phyloP scores from a whole-genome alignment of 2,888 invertebrate species.

The Monopis laevigella region DNA sequence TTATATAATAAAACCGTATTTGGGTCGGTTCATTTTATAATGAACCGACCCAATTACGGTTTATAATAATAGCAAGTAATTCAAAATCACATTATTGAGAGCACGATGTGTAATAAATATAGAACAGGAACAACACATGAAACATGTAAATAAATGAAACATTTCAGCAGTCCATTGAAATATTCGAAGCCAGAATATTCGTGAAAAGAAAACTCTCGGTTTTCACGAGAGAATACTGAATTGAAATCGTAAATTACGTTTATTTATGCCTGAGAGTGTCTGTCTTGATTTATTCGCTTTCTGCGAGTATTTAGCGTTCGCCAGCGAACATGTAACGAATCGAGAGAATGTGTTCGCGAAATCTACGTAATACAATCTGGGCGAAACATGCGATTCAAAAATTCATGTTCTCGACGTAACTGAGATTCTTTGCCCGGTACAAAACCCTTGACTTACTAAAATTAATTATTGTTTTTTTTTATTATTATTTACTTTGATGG shows the following conservation, averaged over 20 bases:
- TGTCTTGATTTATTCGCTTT: conserved; percentile 43
- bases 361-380: background rate
- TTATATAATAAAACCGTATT: too few species aligned
- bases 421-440: too few species aligned
- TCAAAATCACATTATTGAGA: too few species aligned
- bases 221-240: conserved; percentile 32
- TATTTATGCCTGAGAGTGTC: conserved; percentile 41
- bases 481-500: too few species aligned
- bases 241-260: conserved; percentile 43
- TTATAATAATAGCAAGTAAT: too few species aligned
- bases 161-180: conserved; percentile 8
- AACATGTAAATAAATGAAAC: conserved; percentile 9
- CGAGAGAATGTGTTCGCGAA: conserved; percentile 1
- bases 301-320: conserved; percentile 17
- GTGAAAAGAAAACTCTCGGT: conserved; percentile 20
- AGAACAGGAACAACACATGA: too few species aligned
- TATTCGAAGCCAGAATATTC: conserved; percentile 9
- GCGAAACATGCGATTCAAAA: background rate
- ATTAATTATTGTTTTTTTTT: too few species aligned
- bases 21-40: too few species aligned
- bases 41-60: too few species aligned
- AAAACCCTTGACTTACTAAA: too few species aligned
- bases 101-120: too few species aligned
- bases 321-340: conserved; percentile 8
- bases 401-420: background rate